phyloP scores from a whole-genome alignment of 2,888 invertebrate genomes.

The Cephalotes varians region DNA sequence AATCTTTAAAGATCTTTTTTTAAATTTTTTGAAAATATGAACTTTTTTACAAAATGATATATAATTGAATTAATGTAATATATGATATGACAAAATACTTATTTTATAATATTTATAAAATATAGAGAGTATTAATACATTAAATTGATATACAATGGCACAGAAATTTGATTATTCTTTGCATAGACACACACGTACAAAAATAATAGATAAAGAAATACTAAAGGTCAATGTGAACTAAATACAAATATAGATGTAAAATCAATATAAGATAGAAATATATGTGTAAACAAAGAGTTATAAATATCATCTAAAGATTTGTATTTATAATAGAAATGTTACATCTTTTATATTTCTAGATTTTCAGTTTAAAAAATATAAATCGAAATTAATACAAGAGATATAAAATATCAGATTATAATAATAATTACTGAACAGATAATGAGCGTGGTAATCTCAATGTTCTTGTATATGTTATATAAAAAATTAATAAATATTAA shows the following conservation, averaged over 20 bases:
- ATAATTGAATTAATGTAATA: background rate
- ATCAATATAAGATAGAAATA: constrained; percentile 17
- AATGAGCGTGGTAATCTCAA: background rate
- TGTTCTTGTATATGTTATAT: background rate
- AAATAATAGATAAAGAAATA: background rate
- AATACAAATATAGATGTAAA: background rate
- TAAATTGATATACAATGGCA: background rate
- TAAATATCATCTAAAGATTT: background rate
- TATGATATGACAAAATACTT: background rate
- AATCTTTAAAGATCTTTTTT: background rate
- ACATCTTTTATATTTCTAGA: background rate
- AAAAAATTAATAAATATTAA: too few species aligned
- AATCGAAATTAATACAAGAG: background rate
- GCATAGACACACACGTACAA: background rate
- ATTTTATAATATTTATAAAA: background rate
- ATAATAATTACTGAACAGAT: background rate
- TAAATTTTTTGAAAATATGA: background rate
- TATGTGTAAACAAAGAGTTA: background rate
- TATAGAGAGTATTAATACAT: background rate
- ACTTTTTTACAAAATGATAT: background rate
- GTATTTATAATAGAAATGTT: background rate
- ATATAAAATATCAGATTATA: background rate
- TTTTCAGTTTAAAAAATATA: background rate
- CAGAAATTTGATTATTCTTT: background rate
- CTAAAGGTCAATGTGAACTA: background rate